Percentiles rank a stretch among this genome's conserved stretches.
Evolutionary conservation across 2,113 vertebrate species (phyloP).

Genomic region (Pteruthius melanotis): DNA sequence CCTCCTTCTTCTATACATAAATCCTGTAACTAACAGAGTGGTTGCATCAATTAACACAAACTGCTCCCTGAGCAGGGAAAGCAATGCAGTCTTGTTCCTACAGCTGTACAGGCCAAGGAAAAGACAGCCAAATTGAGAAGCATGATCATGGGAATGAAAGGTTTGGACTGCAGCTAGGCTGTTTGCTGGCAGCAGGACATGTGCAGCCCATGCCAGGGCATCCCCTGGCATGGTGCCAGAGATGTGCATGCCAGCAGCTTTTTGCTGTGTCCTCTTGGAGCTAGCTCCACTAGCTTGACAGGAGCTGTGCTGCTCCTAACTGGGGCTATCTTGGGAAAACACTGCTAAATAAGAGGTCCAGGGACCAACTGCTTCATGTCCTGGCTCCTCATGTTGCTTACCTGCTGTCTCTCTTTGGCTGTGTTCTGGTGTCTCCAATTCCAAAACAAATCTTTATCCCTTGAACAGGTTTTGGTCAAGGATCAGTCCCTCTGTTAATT

Average conservation of each 20-base stretch:
- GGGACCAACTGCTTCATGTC: neutral
- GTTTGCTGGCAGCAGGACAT: neutral
- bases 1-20: neutral
- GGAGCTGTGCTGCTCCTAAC: neutral
- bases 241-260: neutral
- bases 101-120: neutral
- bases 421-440: neutral
- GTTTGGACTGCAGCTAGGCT: neutral
- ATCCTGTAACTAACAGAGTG: neutral
- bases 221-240: rapidly evolving
- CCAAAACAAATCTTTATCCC: neutral
- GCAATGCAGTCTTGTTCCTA: rapidly evolving
- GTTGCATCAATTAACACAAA: neutral
- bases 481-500: neutral
- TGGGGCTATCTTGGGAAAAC: neutral
- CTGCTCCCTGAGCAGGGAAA: neutral
- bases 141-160: neutral
- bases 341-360: neutral
- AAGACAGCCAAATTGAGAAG: neutral
- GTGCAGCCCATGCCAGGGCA: neutral
- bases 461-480: neutral
- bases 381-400: neutral
- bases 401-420: neutral
- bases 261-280: neutral
- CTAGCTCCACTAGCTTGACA: neutral